Evolutionary conservation across 2,113 vertebrate species (phyloP), one percentile per base, ranked within the genome.

Genomic region (Sylvilagus bachmani): DNA sequence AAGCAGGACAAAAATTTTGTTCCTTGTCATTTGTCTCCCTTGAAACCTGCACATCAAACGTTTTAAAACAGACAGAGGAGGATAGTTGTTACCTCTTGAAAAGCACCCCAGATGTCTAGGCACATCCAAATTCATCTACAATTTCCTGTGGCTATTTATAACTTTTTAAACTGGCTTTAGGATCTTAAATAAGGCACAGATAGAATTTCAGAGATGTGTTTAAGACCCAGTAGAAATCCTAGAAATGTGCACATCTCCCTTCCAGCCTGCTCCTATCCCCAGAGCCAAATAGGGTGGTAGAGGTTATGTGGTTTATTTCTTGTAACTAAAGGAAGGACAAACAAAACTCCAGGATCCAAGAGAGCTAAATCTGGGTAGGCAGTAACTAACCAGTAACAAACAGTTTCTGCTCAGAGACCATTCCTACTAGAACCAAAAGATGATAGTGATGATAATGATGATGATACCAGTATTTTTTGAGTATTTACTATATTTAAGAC

Each of bases 121-220:
- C 75, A 58, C 81, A 73, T 67, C 74, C 44, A 73, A 69, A 75
- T 9, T 70, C 61, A 71, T 66, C 58, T 55, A 27, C 51, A 95
- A 9, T 88, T 96, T 62, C 69, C 77, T 9, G 10, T 70, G n/a
- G 33, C 64, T 96, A 71, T 93, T 95, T 82, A 91, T 92, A 89
- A 82, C 78, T 80, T 80, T 64, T 38, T 80, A 69, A 75, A 55
- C 70, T 36, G 67, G 33, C 61, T 89, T 71, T 58, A 33, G 61
- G 51, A 70, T 84, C 53, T 58, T 70, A 79, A 95, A 89, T 44
- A 91, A 66, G 80, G 53, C 55, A 25, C 33, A 78, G 92, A 84
- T 95, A 66, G 4, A 79, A 36, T 80, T 93, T 96, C 93, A 87
- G 53, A 31, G 73, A 87, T 24, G 38, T 91, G 25, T 77, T 86